A percentile compares a stretch with the other conserved stretches of the same genome.
Conservation (phyloP, 2,888 invertebrate genomes). For the Drosophila nr. medialis region DNA sequence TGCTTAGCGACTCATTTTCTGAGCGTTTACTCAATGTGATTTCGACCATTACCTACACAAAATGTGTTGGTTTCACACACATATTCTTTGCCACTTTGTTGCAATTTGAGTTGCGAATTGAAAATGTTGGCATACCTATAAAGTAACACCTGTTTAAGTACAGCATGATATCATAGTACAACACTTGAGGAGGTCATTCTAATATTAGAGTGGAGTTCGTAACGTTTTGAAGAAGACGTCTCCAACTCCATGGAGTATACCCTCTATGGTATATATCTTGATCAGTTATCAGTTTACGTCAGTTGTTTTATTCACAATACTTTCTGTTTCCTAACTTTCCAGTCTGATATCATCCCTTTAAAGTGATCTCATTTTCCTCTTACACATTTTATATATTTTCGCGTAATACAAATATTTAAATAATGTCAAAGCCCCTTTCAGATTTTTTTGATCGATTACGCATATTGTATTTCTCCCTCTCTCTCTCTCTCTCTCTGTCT, state of each 20-base stretch:
- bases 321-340: background rate
- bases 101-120: background rate
- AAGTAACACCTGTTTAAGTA: background rate
- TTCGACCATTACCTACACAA: slow-evolving; percentile 11
- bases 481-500: background rate
- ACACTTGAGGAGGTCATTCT: accelerated
- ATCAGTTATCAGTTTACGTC: too few species aligned
- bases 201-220: background rate
- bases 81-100: background rate
- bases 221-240: background rate
- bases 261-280: too few species aligned
- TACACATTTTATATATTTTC: background rate
- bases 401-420: background rate
- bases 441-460: background rate
- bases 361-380: background rate
- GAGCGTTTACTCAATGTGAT: slow-evolving; percentile 10
- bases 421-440: background rate
- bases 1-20: slow-evolving; percentile 28
- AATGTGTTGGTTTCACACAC: slow-evolving; percentile 18
- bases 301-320: background rate
- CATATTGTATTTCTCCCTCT: background rate
- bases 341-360: background rate
- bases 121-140: background rate
- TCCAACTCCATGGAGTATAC: too few species aligned
- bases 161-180: background rate